phyloP scores from a whole-genome alignment of 2,113 vertebrate species.

The Turdus rufiventris region DNA sequence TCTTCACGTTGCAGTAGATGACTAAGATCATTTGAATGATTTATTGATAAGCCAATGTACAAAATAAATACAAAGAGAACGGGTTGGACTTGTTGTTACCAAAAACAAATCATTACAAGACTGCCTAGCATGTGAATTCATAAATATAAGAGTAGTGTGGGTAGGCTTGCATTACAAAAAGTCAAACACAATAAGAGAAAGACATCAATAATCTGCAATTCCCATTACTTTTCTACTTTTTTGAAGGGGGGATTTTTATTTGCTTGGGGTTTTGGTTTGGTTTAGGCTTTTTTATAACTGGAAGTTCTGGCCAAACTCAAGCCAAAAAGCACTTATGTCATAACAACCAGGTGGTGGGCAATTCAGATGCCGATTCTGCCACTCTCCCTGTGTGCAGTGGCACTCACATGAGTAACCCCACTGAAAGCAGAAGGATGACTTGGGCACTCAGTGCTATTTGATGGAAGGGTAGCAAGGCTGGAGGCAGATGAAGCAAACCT shows the following conservation, averaged over 20 bases:
- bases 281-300: neutral
- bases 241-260: neutral
- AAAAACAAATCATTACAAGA: conserved; percentile 12
- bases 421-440: neutral
- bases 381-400: neutral
- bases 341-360: neutral
- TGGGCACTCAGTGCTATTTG: neutral
- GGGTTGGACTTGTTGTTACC: neutral
- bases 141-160: neutral
- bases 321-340: neutral
- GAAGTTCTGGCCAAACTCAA: neutral
- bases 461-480: neutral
- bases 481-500: neutral
- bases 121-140: neutral
- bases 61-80: conserved; percentile 44
- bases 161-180: neutral
- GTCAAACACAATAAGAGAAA: neutral
- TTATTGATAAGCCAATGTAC: conserved; percentile 48
- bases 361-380: neutral
- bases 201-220: neutral
- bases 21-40: conserved; percentile 51
- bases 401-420: neutral
- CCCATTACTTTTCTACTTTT: neutral
- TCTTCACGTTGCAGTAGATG: neutral
- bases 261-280: neutral